A percentile compares a stretch with the other conserved stretches of the same genome.
Conservation (phyloP, 2,113 vertebrate species). For the Amblyopsis rosae region DNA sequence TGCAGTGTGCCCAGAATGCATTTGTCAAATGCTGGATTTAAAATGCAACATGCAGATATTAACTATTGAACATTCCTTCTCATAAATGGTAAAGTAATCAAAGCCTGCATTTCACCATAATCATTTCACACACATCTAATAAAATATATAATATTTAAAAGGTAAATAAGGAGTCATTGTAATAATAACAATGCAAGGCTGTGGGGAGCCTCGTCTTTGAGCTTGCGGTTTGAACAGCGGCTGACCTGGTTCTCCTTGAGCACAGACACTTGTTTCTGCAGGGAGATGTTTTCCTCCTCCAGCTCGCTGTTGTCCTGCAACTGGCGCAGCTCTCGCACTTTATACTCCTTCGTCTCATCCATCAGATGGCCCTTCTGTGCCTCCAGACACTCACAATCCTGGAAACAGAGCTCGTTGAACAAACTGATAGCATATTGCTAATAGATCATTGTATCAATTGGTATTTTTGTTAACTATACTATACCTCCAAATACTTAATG, state of each 20-base stretch:
- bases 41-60: not conserved
- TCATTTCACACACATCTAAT: too few species aligned
- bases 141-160: too few species aligned
- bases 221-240: not conserved
- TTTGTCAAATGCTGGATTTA: not conserved
- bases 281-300: constrained; percentile 84
- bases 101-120: too few species aligned
- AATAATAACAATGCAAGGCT: too few species aligned
- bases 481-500: too few species aligned
- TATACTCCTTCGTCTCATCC: constrained; percentile 82
- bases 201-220: not conserved
- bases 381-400: constrained; percentile 80
- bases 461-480: too few species aligned
- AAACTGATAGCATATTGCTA: not conserved
- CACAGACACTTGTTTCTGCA: constrained; percentile 84
- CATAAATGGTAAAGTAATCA: too few species aligned
- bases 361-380: constrained; percentile 76
- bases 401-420: constrained; percentile 1
- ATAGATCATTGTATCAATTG: too few species aligned
- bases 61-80: too few species aligned
- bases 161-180: too few species aligned
- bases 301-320: constrained; percentile 82
- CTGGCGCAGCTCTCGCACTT: constrained; percentile 78
- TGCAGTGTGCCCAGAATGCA: not conserved
- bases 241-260: constrained; percentile 83